Evolutionary conservation across 2,888 invertebrate genomes (phyloP).

Genomic region (Coelopa pilipes): DNA sequence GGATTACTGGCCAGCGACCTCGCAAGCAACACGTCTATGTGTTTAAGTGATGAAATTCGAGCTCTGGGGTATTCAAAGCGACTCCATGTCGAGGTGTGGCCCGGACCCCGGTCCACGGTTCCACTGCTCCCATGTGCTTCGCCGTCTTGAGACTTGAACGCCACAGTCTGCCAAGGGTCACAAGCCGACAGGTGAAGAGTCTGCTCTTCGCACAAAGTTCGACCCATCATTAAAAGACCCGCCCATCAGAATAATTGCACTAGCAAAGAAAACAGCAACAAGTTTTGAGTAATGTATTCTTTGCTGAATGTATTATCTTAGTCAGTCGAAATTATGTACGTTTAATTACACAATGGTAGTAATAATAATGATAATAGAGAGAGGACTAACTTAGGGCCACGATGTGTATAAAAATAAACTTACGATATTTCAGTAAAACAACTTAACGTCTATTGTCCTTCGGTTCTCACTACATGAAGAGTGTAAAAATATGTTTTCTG

Average conservation of each 20-base stretch:
- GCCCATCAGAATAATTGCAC: not conserved
- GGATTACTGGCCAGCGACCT: not conserved
- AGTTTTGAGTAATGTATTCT: not conserved
- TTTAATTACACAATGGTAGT: slow-evolving; percentile 20
- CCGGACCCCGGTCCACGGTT: too few relatives aligned
- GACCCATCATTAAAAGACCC: not conserved
- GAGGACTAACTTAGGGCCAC: slow-evolving; percentile 7
- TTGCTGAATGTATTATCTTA: slow-evolving; percentile 30
- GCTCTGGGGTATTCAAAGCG: too few relatives aligned
- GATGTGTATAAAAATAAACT: slow-evolving; percentile 32
- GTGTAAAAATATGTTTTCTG: not conserved
- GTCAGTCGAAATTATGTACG: slow-evolving; percentile 32
- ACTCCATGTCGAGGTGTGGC: too few relatives aligned
- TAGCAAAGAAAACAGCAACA: not conserved
- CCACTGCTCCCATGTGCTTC: too few relatives aligned
- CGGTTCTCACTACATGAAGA: not conserved
- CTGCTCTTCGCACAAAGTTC: not conserved
- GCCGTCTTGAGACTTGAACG: too few relatives aligned
- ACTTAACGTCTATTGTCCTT: slow-evolving; percentile 34
- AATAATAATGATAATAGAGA: not conserved
- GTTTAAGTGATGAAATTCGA: not conserved
- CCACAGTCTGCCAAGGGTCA: too few relatives aligned
- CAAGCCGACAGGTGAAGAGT: not conserved
- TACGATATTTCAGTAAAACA: slow-evolving; percentile 29
- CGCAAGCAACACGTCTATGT: not conserved